Conservation (phyloP, 2,888 invertebrate species). For the Agriotes lineatus region DNA sequence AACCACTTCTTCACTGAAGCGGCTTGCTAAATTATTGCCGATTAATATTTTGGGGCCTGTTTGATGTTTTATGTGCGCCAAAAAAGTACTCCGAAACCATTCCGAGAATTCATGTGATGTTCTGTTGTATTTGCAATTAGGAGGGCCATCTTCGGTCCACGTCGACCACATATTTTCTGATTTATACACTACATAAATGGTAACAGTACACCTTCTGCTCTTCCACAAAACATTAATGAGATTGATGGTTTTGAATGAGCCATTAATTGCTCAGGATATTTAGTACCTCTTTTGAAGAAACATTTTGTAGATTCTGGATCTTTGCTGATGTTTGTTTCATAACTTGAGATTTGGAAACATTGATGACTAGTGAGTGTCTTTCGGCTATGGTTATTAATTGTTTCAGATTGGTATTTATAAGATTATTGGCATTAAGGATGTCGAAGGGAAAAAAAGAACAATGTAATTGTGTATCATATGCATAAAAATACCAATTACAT, state of each 20-base stretch:
- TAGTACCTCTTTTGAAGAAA: no score
- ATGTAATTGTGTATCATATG: no score
- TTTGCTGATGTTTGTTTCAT: background rate
- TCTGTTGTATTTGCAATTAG: background rate
- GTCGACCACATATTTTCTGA: background rate
- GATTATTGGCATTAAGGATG: no score
- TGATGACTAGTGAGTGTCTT: no score
- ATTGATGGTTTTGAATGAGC: background rate
- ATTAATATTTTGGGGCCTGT: background rate
- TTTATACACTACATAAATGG: background rate
- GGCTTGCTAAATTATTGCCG: background rate
- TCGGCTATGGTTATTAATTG: no score
- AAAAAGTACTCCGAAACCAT: background rate
- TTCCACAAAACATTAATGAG: no score
- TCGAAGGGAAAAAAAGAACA: no score
- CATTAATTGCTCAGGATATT: background rate
- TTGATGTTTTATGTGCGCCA: background rate
- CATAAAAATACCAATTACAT: no score
- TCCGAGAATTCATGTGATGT: background rate
- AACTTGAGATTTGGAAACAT: no score
- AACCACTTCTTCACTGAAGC: background rate
- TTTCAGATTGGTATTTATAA: no score
- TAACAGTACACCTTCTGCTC: background rate
- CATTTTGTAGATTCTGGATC: background rate
- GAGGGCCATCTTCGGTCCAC: background rate